Conservation (phyloP, 2,113 vertebrate genomes). For the Pangasianodon gigas region DNA sequence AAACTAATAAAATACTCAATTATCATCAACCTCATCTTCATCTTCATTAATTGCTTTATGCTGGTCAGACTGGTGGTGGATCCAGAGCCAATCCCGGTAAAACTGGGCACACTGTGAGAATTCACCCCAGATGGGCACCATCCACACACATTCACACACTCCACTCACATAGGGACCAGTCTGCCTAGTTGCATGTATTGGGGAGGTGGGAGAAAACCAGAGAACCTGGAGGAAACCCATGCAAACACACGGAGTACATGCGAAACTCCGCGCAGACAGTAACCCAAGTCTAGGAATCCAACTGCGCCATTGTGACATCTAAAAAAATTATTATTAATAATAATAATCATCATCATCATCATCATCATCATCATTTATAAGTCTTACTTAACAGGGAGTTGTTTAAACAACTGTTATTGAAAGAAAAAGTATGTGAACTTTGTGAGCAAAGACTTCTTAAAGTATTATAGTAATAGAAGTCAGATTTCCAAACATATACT, state of each 20-base stretch:
- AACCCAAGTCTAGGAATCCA: too few relatives aligned
- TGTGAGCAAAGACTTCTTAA: not conserved
- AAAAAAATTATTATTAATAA: too few relatives aligned
- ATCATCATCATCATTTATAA: too few relatives aligned
- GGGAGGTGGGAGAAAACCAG: not conserved
- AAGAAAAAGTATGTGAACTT: too few relatives aligned
- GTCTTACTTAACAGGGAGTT: not conserved
- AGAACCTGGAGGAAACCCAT: not conserved
- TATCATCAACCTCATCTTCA: not conserved
- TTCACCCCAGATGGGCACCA: not conserved
- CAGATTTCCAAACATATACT: not conserved
- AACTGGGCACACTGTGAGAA: not conserved
- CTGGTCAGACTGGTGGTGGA: not conserved
- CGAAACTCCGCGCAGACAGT: not conserved
- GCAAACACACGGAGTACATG: not conserved
- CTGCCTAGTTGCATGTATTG: not conserved
- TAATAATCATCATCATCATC: too few relatives aligned
- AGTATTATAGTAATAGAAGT: too few relatives aligned
- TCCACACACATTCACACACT: not conserved
- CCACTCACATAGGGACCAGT: not conserved
- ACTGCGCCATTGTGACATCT: too few relatives aligned
- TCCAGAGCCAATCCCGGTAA: not conserved
- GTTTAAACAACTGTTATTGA: not conserved
- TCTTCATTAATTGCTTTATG: not conserved
- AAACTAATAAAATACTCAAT: not conserved